Conservation (phyloP, 2,888 invertebrate species). For the Pharmacophagus antenor region DNA sequence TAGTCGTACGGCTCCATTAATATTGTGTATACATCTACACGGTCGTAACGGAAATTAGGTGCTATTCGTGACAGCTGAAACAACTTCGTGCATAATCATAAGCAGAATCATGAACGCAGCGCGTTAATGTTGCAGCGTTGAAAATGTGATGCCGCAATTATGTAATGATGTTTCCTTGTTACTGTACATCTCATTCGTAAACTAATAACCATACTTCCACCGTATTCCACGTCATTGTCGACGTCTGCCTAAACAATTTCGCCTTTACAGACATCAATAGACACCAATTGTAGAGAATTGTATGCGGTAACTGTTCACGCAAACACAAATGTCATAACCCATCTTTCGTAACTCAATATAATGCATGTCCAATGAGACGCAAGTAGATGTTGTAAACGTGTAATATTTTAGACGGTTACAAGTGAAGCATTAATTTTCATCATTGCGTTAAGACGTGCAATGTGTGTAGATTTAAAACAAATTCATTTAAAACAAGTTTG, state of each 20-base stretch:
- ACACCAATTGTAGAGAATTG: neutral
- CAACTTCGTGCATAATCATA: neutral
- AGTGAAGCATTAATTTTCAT: too few relatives aligned
- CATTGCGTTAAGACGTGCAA: too few relatives aligned
- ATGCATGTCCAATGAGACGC: neutral
- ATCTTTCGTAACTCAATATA: too few relatives aligned
- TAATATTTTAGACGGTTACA: too few relatives aligned
- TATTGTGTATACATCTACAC: too few relatives aligned
- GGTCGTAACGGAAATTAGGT: neutral
- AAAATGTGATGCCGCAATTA: neutral
- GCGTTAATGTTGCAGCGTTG: neutral
- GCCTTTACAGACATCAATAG: neutral
- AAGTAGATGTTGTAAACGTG: neutral
- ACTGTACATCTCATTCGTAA: neutral
- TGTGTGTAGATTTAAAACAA: too few relatives aligned
- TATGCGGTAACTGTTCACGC: conserved; percentile 1
- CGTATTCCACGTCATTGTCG: neutral
- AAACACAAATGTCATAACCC: neutral
- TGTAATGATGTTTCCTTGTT: conserved; percentile 1
- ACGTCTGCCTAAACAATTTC: neutral
- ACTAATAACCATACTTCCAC: neutral
- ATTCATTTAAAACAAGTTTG: too few relatives aligned
- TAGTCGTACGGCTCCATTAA: too few relatives aligned
- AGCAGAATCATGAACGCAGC: conserved; percentile 1
- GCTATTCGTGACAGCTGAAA: neutral